Evolutionary conservation across 2,113 vertebrate species (phyloP), one percentile per base, ranked within the genome.

Genomic region (Otus sunia): DNA sequence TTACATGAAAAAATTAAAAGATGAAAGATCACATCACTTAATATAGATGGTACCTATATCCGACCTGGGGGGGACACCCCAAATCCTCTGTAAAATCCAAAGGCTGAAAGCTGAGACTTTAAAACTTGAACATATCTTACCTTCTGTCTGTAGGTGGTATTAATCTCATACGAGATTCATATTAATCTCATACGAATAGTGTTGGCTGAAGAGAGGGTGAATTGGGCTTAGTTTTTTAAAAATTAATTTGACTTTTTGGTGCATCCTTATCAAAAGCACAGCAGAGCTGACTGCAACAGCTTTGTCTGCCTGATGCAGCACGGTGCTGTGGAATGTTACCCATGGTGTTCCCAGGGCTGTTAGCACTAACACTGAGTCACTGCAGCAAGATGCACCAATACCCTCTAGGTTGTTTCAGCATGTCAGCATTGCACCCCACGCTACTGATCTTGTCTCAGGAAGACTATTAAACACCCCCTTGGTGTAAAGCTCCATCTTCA

Each of bases 41-140:
- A 9, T 12, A 53, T 10, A 77, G 25, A 34, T 55, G 15, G 36
- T 75, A 23, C 5, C 27, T 72, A 2, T 56, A 18, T 11, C 26
- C 79, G 25, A 45, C 0, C 0, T 21, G 9, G 43, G 18, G 6
- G 4, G 23, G 4, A 9, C 26, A 9, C 5, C 29, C 37, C 10
- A 66, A 23, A 22, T 45, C 1, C 15, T 16, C 47, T 23, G 26
- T 74, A 45, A 91, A 81, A 81, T 66, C 27, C 16, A 34, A 41
- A 67, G 25, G 23, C 25, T 60, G 75, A 68, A 50, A 74, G 49
- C 23, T 58, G 55, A 36, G 49, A 52, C 34, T 75, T 47, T 53
- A 30, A 45, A 79, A 50, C 25, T 34, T 45, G 26, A 53, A 36
- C 6, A 4, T 29, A 55, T 34, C 41, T 78, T 93, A 18, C 13